phyloP scores from a whole-genome alignment of 2,113 vertebrate species.

The Sinosuthora webbiana region DNA sequence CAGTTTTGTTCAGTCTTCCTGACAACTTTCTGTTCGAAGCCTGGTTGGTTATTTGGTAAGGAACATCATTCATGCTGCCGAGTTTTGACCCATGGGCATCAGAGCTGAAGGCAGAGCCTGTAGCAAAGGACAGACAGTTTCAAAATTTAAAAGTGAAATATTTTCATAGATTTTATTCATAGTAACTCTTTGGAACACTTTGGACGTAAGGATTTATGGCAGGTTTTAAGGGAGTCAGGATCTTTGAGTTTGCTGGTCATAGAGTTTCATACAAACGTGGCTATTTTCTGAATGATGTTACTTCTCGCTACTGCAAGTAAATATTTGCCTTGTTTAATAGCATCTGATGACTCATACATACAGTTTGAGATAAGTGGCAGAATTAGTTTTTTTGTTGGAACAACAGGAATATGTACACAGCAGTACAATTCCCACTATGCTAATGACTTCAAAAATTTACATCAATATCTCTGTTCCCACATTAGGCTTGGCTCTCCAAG shows the following conservation, averaged over 20 bases:
- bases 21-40: too few species aligned
- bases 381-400: neutral
- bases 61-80: accelerated
- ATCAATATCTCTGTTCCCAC: neutral
- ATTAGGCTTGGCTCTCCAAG: neutral
- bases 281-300: neutral
- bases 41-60: neutral
- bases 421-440: neutral
- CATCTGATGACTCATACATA: neutral
- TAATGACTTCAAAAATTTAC: neutral
- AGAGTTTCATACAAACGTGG: neutral
- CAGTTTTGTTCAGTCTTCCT: neutral
- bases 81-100: accelerated
- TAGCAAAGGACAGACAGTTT: neutral
- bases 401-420: neutral
- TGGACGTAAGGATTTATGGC: neutral
- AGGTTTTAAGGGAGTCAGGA: neutral
- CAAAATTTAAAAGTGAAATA: neutral
- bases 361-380: neutral
- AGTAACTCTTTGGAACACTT: neutral
- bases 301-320: neutral
- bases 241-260: neutral
- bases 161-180: neutral
- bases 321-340: neutral
- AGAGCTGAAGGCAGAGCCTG: neutral